Conservation (phyloP, 2,113 vertebrate species). For the Peucedramus taeniatus region DNA sequence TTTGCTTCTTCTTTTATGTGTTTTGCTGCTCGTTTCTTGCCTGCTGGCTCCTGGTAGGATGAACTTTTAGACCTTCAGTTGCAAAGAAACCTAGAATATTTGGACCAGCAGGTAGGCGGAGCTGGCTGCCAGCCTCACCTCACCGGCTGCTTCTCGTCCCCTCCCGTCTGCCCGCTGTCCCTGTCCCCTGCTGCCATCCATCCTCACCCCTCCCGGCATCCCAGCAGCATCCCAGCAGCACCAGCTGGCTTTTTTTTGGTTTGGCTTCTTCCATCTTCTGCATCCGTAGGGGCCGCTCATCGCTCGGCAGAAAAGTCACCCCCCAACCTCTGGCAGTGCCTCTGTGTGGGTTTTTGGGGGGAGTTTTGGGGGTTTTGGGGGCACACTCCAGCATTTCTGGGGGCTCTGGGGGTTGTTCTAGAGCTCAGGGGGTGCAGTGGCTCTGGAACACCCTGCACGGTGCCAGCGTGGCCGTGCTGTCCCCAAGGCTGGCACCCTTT, state of each 20-base stretch:
- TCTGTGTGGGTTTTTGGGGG: neutral
- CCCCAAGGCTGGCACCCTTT: neutral
- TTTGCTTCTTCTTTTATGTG: constrained; percentile 77
- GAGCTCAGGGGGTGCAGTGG: neutral
- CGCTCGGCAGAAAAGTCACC: neutral
- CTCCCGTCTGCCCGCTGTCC: neutral
- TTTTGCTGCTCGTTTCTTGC: constrained; percentile 73
- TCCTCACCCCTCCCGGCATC: constrained; percentile 46
- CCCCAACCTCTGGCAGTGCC: neutral
- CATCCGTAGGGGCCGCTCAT: neutral
- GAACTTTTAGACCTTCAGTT: constrained; percentile 98
- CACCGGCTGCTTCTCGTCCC: neutral
- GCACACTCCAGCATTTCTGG: fast-evolving
- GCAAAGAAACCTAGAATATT: constrained; percentile 97
- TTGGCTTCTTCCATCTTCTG: neutral
- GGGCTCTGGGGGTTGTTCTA: neutral
- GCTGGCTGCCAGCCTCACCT: constrained; percentile 60
- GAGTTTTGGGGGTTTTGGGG: fast-evolving
- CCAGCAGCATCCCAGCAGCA: neutral
- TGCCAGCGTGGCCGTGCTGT: neutral
- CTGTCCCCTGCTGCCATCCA: constrained; percentile 7
- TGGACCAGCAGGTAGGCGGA: constrained; percentile 96
- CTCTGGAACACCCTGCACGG: fast-evolving
- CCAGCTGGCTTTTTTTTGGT: neutral
- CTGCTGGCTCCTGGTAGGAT: constrained; percentile 85